Evolutionary conservation across 2,888 invertebrate species (phyloP), one percentile per base, ranked within the genome.

Genomic region (Drosophila stalkeri): DNA sequence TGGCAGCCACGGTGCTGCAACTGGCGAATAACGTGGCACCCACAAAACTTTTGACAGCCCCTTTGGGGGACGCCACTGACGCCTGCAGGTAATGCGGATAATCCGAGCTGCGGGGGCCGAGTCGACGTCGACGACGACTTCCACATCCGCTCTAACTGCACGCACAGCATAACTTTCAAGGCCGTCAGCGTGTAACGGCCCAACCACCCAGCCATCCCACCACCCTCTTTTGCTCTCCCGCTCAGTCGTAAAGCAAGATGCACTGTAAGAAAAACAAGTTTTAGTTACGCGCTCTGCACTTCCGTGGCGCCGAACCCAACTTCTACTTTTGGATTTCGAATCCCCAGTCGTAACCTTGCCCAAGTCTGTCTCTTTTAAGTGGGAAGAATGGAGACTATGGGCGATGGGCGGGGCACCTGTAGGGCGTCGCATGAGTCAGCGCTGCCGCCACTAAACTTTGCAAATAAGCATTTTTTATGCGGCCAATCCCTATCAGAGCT

Each of bases 391-490:
- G 23, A 8, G 11, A 16, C 16, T 16, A 0, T 39, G 37, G 37
- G 31, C 47, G 55, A 35, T 20, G 59, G 14, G 37, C 47, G 63
- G 64, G 77, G 82, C 86, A 84, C 84, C 88, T 88, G 84, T 84
- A 82, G 78, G 78, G 70, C 64, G 49, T 57, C 63, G 74, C 57
- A 85, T 84, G 86, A 84, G 76, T 84, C 84, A 88, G 72, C 75
- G 61, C 27, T 77, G 78, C 78, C 78, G 82, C 82, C 83, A 81
- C 74, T 70, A 88, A 88, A 85, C 86, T 85, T 88, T 85, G 60
- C 88, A 86, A 85, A 88, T 85, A 85, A 85, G 84, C 83, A 88
- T 85, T 86, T 87, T 77, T 85, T 85, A 86, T 82, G 72, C 70
- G 64, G 74, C 72, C 84, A 86, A 83, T 86, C 73, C 81, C 55